These are phyloP conservation scores for Poicephalus meyeri DNA, from an alignment of 2,113 vertebrate species.

Conservation along the genomic window DNA sequence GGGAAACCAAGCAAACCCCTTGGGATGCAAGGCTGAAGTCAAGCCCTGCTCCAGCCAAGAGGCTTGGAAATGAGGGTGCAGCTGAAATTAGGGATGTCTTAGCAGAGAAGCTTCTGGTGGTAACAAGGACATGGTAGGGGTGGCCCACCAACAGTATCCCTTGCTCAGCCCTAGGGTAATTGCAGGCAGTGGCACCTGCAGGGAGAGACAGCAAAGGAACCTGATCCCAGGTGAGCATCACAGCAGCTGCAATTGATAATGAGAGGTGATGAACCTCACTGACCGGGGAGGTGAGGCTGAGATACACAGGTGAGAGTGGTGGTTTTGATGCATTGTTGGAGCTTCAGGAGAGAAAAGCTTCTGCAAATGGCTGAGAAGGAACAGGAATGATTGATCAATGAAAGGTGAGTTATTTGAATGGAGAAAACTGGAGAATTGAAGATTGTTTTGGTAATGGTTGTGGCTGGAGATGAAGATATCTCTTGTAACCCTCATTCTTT, in stretches of 20 bases:
- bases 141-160: background rate
- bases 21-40: background rate
- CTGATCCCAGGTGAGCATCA: background rate
- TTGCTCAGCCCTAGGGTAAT: background rate
- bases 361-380: background rate
- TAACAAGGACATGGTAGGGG: background rate
- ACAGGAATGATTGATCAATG: fast-evolving
- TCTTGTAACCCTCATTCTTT: fast-evolving
- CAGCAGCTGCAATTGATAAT: background rate
- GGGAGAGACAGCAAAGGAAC: background rate
- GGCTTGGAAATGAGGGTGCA: background rate
- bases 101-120: background rate
- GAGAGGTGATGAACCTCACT: fast-evolving
- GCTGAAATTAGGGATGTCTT: background rate
- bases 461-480: background rate
- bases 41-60: background rate
- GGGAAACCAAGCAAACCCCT: background rate
- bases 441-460: background rate
- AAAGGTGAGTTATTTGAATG: background rate
- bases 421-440: background rate
- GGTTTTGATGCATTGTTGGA: fast-evolving
- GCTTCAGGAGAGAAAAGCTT: background rate
- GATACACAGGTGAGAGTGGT: fast-evolving
- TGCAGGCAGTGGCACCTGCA: background rate
- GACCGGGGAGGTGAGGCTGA: background rate